Base-by-base conservation (phyloP, 2,888 invertebrate species). In the Leptopterna dolabrata region DNA sequence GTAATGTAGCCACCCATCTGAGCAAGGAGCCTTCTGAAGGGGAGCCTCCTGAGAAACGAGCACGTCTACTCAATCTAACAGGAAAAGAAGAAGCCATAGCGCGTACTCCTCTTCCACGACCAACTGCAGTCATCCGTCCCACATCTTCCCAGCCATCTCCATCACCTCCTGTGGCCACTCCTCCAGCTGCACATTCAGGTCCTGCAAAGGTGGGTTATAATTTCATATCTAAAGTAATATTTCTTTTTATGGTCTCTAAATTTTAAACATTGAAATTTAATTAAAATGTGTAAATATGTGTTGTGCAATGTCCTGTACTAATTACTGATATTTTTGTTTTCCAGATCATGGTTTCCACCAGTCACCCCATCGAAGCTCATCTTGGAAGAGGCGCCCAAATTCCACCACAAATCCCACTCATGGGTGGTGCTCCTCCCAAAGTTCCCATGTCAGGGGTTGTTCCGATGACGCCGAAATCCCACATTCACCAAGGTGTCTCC, bases 391-490 rank as follows among this genome's bases (percentile, higher is more conserved):
- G 70, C 11, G 30, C 83, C 7, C 83, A 83, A 29, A 63, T 83
- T 36, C 82, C 82, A 30, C 82, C 82, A n/a, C 36, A 55, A 29
- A 19, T 51, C n/a, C 63, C 63, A n/a, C 43, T 83, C 47, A 83
- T 83, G 55, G 83, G 83, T 29, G 63, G 83, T 1, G 83, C 63
- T 13, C 83, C 83, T 30, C 41, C 83, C 0, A 89, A 89, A 87
- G 88, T 89, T 41, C 86, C 88, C 70, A 51, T 85, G 85, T 76
- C 85, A 1, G 85, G 85, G 7, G 70, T 73, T 45, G 86, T 89
- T 7, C 90, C 90, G 7, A 87, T 90, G 86, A 90, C 91, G 29
- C 90, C 90, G 24, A 91, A 91, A 88, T 90, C 90, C 14, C 91
- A 91, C 87, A 89, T 90, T 36, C 89, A 90, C 16, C 90, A 89